Evolutionary conservation across 1,140 invertebrate species (phyloP).

Genomic region (Nebria ingens): DNA sequence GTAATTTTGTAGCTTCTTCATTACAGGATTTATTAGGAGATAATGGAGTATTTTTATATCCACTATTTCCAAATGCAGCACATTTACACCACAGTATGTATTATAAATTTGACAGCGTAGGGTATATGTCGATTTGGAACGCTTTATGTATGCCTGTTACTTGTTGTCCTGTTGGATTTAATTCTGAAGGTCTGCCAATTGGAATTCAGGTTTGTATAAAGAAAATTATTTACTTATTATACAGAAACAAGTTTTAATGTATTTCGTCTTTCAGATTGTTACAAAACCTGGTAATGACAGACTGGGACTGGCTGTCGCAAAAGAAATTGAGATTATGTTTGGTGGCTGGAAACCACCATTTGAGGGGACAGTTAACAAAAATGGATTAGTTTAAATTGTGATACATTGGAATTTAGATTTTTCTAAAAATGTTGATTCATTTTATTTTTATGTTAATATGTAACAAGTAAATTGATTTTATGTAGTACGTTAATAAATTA

Average conservation of each 20-base stretch:
- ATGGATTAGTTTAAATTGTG: too few species aligned
- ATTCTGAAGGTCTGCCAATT: conserved; percentile 63
- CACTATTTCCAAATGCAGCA: conserved; percentile 63
- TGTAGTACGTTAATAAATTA: too few species aligned
- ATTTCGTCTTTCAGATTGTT: conserved; percentile 37
- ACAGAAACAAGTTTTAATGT: not conserved
- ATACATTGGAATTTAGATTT: too few species aligned
- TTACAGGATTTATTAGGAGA: conserved; percentile 55
- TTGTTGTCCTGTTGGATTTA: conserved; percentile 65
- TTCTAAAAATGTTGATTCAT: too few species aligned
- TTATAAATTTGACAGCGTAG: conserved; percentile 60
- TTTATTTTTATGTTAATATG: too few species aligned
- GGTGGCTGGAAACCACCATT: conserved; percentile 70
- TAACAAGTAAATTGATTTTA: too few species aligned
- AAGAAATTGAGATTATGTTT: conserved; percentile 73
- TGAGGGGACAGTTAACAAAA: too few species aligned
- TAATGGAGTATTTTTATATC: conserved; percentile 72
- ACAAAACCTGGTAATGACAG: conserved; percentile 60
- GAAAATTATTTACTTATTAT: not conserved
- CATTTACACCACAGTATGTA: conserved; percentile 66
- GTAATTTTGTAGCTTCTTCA: too few species aligned
- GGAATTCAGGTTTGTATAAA: conserved; percentile 53
- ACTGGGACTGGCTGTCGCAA: conserved; percentile 66
- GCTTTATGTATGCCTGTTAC: conserved; percentile 75
- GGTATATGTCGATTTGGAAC: conserved; percentile 77